Evolutionary conservation across 2,888 invertebrate genomes (phyloP), one percentile per base, ranked within the genome.

Genomic region (Drosophila paracracens): DNA sequence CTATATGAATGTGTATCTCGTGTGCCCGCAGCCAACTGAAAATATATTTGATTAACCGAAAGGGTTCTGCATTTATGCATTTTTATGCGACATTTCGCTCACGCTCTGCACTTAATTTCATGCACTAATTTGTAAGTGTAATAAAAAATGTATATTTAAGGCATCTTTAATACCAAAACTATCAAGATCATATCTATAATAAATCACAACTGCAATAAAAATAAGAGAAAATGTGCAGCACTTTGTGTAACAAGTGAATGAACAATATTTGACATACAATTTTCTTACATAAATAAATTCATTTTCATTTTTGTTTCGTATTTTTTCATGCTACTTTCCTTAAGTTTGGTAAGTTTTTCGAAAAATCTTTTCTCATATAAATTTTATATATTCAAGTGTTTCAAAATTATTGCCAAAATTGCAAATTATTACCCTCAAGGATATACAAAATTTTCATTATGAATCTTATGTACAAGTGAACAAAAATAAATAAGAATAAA

Each of bases 121-220:
- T 66, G 63, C 57, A 56, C 27, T 59, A 63, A 70, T 57, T 76
- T 71, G 77, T 78, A 78, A 78, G 77, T 78, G 77, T 54, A 50
- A 61, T 61, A n/a, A 58, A 58, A 61, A 21, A 46, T 38, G 52
- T 29, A 27, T 61, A 27, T 40, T 46, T 46, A 25, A 46, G 46
- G 16, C 46, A 46, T 46, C 21, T 33, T 11, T 43, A 16, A 60
- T 59, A 18, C 7, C 2, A 57, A 63, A 63, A 72, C 40, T 52
- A 57, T 61, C 43, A 53, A 62, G 33, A 33, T 64, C 60, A 70
- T 46, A 40, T 61, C 50, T 33, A 65, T 35, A 66, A 63, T 48
- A 18, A 16, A 59, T 33, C 57, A 27, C n/a, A 66, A 70, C 52
- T 52, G 38, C 51, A 16, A 61, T 21, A 27, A n/a, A 29, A 56